Base-by-base conservation (phyloP, 2,888 invertebrate species). In the Chymomyza amoena region DNA sequence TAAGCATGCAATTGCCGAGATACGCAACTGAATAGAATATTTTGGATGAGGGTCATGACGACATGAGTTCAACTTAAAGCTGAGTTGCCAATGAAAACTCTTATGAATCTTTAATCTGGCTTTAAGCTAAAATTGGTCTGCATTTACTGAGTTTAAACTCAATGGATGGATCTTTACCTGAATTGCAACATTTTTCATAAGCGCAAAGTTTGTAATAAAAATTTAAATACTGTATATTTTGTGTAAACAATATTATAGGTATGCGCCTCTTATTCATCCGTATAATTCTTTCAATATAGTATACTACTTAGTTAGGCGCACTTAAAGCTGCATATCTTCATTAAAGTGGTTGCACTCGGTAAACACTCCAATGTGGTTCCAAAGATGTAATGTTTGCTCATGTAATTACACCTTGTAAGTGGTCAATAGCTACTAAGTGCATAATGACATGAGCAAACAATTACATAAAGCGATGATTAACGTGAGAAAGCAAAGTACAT, bases 361-460 rank as follows among this genome's bases (percentile, higher is more conserved):
- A 54, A 54, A 54, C 20, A 54, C 54, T 45, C 13, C 39, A 13
- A 9, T 16, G 51, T 6, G 7, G 51, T n/a, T 15, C 15, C 10
- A 6, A 51, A 16, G 54, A 10, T 54, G 54, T 5, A 54, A 20
- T 18, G 54, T 54, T 54, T 54, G 54, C 54, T 20, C 18, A 4
- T 7, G 20, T 54, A 54, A 54, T 54, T 54, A 20, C 7, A 45
- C 16, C 54, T 18, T 20, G 20, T 18, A 54, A 54, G 54, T 13
- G 39, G 39, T 45, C 39, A 20, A 18, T 54, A 54, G 16, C 54
- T n/a, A 10, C 54, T 45, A 45, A 54, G 50, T 60, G 56, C 66
- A 68, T 74, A 77, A 77, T 75, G 74, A 72, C 68, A 75, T 72
- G 67, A 67, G 73, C 56, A 70, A 75, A 69, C 66, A 78, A 45